A percentile compares a stretch with the other conserved stretches of the same genome.
Evolutionary conservation across 1,140 invertebrate species (phyloP).

Genomic region (Apis dorsata): DNA sequence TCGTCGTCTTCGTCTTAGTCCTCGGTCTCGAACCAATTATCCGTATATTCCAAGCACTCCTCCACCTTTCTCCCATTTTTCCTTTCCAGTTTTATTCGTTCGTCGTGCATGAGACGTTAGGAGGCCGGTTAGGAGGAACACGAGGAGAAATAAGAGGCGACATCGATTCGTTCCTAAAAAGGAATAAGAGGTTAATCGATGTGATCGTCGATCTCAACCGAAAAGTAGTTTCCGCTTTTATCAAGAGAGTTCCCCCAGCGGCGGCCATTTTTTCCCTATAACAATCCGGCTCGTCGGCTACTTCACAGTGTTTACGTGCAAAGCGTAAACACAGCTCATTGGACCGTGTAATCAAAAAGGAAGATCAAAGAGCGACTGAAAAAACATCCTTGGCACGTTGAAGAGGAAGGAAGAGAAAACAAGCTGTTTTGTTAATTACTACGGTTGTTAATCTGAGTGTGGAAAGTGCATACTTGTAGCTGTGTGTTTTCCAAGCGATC

Average conservation of each 20-base stretch:
- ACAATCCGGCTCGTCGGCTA: conserved; percentile 16
- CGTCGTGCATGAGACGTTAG: too few species aligned
- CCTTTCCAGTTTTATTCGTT: not conserved
- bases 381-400: not conserved
- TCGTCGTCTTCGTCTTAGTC: conserved; percentile 12
- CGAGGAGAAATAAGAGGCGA: too few species aligned
- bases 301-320: conserved; percentile 22
- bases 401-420: not conserved
- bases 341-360: conserved; percentile 14
- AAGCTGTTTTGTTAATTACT: conserved; percentile 4
- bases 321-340: conserved; percentile 19
- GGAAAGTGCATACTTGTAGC: not conserved
- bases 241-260: not conserved
- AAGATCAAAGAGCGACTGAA: conserved; percentile 21
- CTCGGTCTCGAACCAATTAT: conserved; percentile 37
- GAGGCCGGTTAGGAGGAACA: too few species aligned
- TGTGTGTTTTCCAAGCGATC: not conserved
- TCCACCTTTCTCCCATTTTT: too few species aligned
- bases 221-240: not conserved
- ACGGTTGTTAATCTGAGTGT: conserved; percentile 23
- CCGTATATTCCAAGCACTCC: not conserved
- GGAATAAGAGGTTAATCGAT: not conserved
- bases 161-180: too few species aligned
- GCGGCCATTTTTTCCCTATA: conserved; percentile 17
- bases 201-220: not conserved